Conservation (phyloP, 2,797 vertebrate genomes). For the Leuciscus waleckii region DNA sequence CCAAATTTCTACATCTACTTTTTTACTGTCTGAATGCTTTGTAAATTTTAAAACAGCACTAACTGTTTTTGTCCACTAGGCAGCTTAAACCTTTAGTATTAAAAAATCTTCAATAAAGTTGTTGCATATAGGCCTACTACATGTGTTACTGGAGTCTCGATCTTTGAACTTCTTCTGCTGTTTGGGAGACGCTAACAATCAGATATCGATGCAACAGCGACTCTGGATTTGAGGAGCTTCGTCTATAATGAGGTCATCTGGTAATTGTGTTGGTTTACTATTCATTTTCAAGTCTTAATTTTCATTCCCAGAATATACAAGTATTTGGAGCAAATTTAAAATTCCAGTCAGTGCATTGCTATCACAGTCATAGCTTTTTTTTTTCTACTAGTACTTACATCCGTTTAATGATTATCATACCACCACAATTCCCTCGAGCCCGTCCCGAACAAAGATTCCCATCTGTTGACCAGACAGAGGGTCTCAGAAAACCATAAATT, state of each 20-base stretch:
- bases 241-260: slow-evolving; percentile 78
- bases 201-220: slow-evolving; percentile 78
- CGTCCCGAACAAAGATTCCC: slow-evolving; percentile 50
- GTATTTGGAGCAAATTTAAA: slow-evolving; percentile 58
- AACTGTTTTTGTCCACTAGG: no score
- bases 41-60: no score
- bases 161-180: slow-evolving; percentile 5
- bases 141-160: no score
- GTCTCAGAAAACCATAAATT: slow-evolving; percentile 65
- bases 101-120: no score
- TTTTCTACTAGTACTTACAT: slow-evolving; percentile 59
- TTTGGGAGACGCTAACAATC: slow-evolving; percentile 77
- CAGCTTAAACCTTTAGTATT: no score
- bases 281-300: slow-evolving; percentile 68
- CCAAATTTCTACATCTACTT: no score
- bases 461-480: slow-evolving; percentile 55
- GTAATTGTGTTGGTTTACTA: slow-evolving; percentile 69
- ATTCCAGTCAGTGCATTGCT: slow-evolving; percentile 39
- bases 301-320: slow-evolving; percentile 57
- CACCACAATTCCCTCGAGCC: slow-evolving; percentile 64
- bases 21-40: no score
- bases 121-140: no score
- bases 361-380: background rate
- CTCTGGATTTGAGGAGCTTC: slow-evolving; percentile 66
- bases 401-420: slow-evolving; percentile 70